Evolutionary conservation across 1,140 invertebrate genomes (phyloP).

Genomic region (Fopius arisanus): DNA sequence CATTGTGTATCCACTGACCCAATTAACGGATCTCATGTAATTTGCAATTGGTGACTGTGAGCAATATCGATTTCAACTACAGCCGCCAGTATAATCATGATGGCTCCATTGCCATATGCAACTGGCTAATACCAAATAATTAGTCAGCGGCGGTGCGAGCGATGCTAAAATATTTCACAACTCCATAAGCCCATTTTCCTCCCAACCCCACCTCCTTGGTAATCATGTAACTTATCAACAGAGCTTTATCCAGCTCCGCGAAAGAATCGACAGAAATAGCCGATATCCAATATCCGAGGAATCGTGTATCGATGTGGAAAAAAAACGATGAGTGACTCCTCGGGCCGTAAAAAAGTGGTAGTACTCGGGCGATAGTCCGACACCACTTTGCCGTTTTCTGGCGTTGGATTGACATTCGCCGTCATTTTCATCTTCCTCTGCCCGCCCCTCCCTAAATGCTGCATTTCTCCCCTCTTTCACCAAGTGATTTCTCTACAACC

Average conservation of each 20-base stretch:
- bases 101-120: not conserved
- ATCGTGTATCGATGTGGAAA: not conserved
- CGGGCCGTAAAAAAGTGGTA: not conserved
- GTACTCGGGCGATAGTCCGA: not conserved
- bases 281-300: constrained; percentile 8
- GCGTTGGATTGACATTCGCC: not conserved
- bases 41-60: constrained; percentile 1
- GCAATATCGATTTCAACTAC: not conserved
- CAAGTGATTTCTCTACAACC: not conserved
- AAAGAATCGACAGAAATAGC: not conserved
- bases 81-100: not conserved
- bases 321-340: not conserved
- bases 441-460: not conserved
- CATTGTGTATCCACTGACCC: not conserved
- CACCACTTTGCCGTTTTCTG: not conserved
- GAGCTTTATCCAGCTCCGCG: not conserved
- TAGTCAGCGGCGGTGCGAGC: not conserved
- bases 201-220: not conserved
- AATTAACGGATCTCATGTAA: not conserved
- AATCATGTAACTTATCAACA: not conserved
- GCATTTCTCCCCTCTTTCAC: not conserved
- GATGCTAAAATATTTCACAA: not conserved
- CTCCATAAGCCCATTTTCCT: not conserved
- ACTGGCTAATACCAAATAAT: not conserved
- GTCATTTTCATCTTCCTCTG: constrained; percentile 12